These are phyloP conservation scores for Acridotheres tristis DNA, from an alignment of 2,797 vertebrate species.

Conservation along the genomic window DNA sequence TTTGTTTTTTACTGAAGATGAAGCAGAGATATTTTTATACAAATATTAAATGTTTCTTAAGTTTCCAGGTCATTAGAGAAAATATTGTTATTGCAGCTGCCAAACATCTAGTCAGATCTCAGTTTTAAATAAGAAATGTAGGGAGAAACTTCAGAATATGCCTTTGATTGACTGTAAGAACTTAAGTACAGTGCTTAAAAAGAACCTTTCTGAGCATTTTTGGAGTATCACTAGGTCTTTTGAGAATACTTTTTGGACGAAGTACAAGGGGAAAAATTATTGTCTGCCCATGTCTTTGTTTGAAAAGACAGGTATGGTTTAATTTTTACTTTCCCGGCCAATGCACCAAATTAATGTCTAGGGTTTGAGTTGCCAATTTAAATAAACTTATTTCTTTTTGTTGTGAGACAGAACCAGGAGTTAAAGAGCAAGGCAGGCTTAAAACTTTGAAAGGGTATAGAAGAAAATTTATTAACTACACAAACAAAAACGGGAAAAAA, in stretches of 20 bases:
- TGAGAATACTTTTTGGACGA: background rate
- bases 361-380: too few species aligned
- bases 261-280: background rate
- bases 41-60: background rate
- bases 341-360: too few species aligned
- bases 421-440: too few species aligned
- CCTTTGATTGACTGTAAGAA: background rate
- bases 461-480: too few species aligned
- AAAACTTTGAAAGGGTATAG: too few species aligned
- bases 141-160: background rate
- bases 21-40: background rate
- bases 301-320: too few species aligned
- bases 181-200: background rate
- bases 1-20: background rate
- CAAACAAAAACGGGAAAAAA: too few species aligned
- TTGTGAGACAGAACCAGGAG: too few species aligned
- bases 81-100: background rate
- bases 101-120: background rate
- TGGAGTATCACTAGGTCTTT: background rate
- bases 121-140: background rate
- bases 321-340: too few species aligned
- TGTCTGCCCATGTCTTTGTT: background rate
- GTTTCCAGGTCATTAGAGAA: background rate
- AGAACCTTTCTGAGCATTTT: background rate
- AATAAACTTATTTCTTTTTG: too few species aligned